Evolutionary conservation across 2,113 vertebrate species (phyloP), one percentile per base, ranked within the genome.

Genomic region (Trochalopteron elliotii): DNA sequence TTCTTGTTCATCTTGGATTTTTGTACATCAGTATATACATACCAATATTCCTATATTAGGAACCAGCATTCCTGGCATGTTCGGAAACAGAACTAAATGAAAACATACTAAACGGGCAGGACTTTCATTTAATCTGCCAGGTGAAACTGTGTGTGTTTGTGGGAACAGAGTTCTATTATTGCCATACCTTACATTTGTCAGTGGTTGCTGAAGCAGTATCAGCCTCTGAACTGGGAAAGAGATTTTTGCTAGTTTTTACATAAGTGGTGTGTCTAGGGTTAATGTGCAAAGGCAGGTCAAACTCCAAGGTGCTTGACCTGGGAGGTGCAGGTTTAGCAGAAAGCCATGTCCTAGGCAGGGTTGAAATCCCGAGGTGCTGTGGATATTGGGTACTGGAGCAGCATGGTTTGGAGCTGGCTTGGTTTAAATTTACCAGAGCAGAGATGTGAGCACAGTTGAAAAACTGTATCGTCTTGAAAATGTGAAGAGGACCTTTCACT

Each of bases 51-150:
- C 21, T 72, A 0, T 63, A 53, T 93, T 91, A 88, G 67, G 75
- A 71, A 53, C 47, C 80, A 72, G 68, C 96, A 96, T 96, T 95
- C 50, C 30, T 87, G 79, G 74, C 60, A 87, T 80, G 55, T 69
- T 95, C 90, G 82, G 95, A 97, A 97, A 90, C 35, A 93, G 65
- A 89, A 85, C n/a, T 84, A 89, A 92, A 86, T 94, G 88, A 94
- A 95, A 95, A 87, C 83, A 64, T 24, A 24, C 10, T 91, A 25
- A 44, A 56, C 92, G 94, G 83, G 75, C 61, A 83, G 94, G 77
- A 89, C 65, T 97, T 97, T 86, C 69, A 44, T 85, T 96, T 97
- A 82, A 83, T 96, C 87, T 97, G 83, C 76, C 70, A 40, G 2
- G 2, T 92, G 45, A 89, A 94, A 68, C 28, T 10, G 9, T 53